Percentiles rank a stretch among this genome's conserved stretches.
Conservation (phyloP, 2,113 vertebrate genomes). For the Anguilla japonica region DNA sequence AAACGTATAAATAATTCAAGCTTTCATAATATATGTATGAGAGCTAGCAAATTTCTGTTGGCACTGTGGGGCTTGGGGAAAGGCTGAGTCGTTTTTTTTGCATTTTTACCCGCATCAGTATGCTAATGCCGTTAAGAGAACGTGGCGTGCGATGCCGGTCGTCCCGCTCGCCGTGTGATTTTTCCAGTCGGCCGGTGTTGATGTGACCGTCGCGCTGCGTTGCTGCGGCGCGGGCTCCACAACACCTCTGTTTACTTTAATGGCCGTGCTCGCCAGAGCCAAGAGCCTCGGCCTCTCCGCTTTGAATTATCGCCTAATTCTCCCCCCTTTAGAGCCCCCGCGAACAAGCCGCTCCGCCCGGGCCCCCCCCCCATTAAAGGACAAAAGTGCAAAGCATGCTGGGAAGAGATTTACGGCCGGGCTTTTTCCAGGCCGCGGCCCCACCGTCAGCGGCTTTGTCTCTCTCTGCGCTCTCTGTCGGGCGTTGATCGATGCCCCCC, state of each 20-base stretch:
- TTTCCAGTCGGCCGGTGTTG: not conserved
- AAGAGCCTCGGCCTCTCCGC: not conserved
- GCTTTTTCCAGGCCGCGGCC: too few species aligned
- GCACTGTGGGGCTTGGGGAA: not conserved
- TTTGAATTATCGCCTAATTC: constrained; percentile 6
- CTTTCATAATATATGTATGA: too few species aligned
- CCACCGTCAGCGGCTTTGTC: not conserved
- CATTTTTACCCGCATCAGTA: not conserved
- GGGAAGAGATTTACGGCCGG: not conserved
- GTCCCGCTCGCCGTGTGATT: too few species aligned
- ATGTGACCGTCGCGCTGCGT: not conserved
- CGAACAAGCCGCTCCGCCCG: not conserved
- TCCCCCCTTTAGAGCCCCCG: not conserved
- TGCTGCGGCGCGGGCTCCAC: not conserved
- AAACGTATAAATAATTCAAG: too few species aligned
- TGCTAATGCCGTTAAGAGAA: too few species aligned
- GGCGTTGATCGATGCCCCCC: not conserved
- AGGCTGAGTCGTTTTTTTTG: not conserved
- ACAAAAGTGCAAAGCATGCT: not conserved
- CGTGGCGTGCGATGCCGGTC: too few species aligned
- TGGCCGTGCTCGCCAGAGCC: constrained; percentile 2
- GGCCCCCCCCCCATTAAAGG: not conserved
- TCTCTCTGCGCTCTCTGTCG: not conserved
- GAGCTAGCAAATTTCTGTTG: not conserved
- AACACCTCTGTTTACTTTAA: constrained; percentile 14